A percentile compares a stretch with the other conserved stretches of the same genome.
phyloP scores from a whole-genome alignment of 92 coral and sea anemone genomes.

The Palythoa grandiflora region DNA sequence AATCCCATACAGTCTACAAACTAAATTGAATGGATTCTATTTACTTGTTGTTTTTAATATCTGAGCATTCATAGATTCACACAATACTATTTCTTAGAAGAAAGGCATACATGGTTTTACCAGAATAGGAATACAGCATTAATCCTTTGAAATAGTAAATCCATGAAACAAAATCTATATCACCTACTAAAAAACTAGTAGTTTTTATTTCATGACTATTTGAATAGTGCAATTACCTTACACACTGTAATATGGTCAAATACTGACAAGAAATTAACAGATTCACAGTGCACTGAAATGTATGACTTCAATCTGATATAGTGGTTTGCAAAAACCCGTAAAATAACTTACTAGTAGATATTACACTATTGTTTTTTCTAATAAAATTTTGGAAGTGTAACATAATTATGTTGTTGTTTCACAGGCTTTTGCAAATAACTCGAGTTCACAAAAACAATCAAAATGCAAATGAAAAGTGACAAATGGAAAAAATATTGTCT shows the following conservation, averaged over 20 bases:
- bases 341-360: not conserved
- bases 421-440: conserved; percentile 24
- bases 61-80: not conserved
- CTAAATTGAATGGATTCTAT: too few relatives aligned
- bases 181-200: not conserved
- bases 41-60: not conserved
- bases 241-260: not conserved
- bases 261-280: not conserved
- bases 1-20: too few relatives aligned
- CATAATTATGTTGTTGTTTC: conserved; percentile 16
- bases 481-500: conserved; percentile 21
- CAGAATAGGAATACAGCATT: not conserved
- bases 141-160: not conserved
- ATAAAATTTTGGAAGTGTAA: not conserved
- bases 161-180: not conserved
- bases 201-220: not conserved
- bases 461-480: conserved; percentile 23
- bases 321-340: not conserved
- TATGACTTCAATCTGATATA: not conserved
- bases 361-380: not conserved
- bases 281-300: not conserved
- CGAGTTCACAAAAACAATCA: conserved; percentile 24
- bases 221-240: conserved; percentile 3
- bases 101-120: not conserved
- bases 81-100: not conserved